Conservation (phyloP, 1,140 invertebrate species). For the Platyura marginata region DNA sequence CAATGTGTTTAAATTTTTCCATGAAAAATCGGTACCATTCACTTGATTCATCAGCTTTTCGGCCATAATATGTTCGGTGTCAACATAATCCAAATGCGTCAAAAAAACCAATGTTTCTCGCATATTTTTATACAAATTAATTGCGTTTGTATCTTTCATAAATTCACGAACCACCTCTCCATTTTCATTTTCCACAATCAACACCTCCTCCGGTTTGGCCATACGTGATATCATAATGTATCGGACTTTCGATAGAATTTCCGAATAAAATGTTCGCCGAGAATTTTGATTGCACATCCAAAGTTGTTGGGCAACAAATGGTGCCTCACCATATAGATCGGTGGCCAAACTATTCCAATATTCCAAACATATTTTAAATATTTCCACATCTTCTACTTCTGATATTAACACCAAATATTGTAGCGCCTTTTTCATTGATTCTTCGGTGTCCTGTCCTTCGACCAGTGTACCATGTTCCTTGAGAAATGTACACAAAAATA, state of each 20-base stretch:
- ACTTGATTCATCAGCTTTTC: slow-evolving; percentile 98
- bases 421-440: slow-evolving; percentile 61
- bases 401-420: slow-evolving; percentile 93
- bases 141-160: slow-evolving; percentile 99
- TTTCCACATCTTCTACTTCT: slow-evolving; percentile 97
- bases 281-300: slow-evolving; percentile 23
- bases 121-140: slow-evolving; percentile 99
- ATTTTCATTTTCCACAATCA: slow-evolving; percentile 99
- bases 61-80: slow-evolving; percentile 98
- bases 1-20: slow-evolving; percentile 98
- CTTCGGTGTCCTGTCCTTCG: slow-evolving; percentile 56
- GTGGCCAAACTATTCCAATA: slow-evolving; percentile 92
- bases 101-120: slow-evolving; percentile 96
- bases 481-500: slow-evolving; percentile 92
- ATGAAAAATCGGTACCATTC: slow-evolving; percentile 97
- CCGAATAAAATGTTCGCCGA: slow-evolving; percentile 51
- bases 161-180: slow-evolving; percentile 98
- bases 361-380: slow-evolving; percentile 99
- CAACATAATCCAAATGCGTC: slow-evolving; percentile 94
- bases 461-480: slow-evolving; percentile 87
- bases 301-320: slow-evolving; percentile 27
- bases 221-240: slow-evolving; percentile 98
- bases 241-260: slow-evolving; percentile 77
- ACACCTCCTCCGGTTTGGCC: slow-evolving; percentile 99
- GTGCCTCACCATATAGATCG: slow-evolving; percentile 74